phyloP scores from a whole-genome alignment of 2,797 vertebrate species.

The Helarctos malayanus region DNA sequence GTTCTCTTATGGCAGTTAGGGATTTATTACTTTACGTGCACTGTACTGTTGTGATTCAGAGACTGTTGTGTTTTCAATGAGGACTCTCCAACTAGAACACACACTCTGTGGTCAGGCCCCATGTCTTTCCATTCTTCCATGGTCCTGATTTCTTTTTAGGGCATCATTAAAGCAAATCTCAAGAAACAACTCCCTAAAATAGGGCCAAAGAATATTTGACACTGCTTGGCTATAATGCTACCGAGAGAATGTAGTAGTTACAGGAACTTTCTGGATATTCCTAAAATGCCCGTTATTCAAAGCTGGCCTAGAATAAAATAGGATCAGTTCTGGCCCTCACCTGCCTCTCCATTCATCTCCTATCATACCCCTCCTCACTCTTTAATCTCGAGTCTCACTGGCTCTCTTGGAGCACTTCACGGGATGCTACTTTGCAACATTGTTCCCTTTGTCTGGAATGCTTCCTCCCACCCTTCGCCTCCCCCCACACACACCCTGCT shows the following conservation, averaged over 20 bases:
- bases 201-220: not conserved
- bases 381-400: slow-evolving; percentile 1
- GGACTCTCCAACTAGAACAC: slow-evolving; percentile 17
- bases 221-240: not conserved
- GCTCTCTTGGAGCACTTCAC: not conserved
- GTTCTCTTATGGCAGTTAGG: not conserved
- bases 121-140: slow-evolving; percentile 21
- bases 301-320: not conserved
- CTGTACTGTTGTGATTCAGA: slow-evolving; percentile 35
- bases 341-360: not conserved
- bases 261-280: not conserved
- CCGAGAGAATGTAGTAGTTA: not conserved
- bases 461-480: not conserved
- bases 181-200: slow-evolving; percentile 4
- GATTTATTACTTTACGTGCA: slow-evolving; percentile 16
- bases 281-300: not conserved
- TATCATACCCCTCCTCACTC: not conserved
- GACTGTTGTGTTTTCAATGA: not conserved
- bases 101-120: not conserved
- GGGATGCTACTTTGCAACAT: not conserved
- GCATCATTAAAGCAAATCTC: slow-evolving; percentile 13
- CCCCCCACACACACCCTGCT: not conserved
- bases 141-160: slow-evolving; percentile 33
- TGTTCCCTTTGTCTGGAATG: not conserved
- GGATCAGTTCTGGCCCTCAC: not conserved